Percentiles rank a stretch among this genome's conserved stretches.
Evolutionary conservation across 2,113 vertebrate species (phyloP).

Genomic region (Ictalurus furcatus): DNA sequence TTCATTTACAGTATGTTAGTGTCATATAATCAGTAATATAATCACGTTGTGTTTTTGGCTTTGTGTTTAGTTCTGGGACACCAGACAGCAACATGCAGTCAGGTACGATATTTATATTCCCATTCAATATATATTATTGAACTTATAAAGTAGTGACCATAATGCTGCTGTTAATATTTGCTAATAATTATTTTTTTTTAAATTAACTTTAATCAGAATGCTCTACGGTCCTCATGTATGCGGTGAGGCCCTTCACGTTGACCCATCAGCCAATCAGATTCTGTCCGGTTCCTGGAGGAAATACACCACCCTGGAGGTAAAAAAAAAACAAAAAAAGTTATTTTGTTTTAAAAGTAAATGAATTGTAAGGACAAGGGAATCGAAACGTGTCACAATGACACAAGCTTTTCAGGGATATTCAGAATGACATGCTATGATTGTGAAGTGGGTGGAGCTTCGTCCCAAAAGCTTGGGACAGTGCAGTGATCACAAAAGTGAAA

Average conservation of each 20-base stretch:
- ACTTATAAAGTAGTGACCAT: not conserved
- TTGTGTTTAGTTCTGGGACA: slow-evolving; percentile 64
- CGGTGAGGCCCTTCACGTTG: slow-evolving; percentile 64
- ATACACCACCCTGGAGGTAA: slow-evolving; percentile 62
- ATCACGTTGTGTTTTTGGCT: not conserved
- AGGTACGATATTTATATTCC: slow-evolving; percentile 51
- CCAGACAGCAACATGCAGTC: slow-evolving; percentile 48
- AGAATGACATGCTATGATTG: too few relatives aligned
- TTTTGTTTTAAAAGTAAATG: too few relatives aligned
- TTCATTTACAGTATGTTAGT: not conserved
- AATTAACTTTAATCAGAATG: slow-evolving; percentile 48
- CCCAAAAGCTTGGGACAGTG: too few relatives aligned
- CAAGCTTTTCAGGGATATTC: too few relatives aligned
- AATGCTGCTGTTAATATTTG: not conserved
- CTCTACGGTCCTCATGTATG: slow-evolving; percentile 67
- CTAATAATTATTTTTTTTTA: not conserved
- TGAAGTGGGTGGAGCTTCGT: too few relatives aligned
- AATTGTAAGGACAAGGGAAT: too few relatives aligned
- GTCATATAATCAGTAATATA: not conserved
- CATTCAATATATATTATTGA: not conserved
- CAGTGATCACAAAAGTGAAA: too few relatives aligned
- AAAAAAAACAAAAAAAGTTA: not conserved
- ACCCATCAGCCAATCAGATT: slow-evolving; percentile 58
- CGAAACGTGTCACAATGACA: too few relatives aligned
- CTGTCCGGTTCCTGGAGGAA: slow-evolving; percentile 68